These are phyloP conservation scores for Hoplodrina ambigua DNA, from an alignment of 2,888 invertebrate genomes.

Conservation along the genomic window DNA sequence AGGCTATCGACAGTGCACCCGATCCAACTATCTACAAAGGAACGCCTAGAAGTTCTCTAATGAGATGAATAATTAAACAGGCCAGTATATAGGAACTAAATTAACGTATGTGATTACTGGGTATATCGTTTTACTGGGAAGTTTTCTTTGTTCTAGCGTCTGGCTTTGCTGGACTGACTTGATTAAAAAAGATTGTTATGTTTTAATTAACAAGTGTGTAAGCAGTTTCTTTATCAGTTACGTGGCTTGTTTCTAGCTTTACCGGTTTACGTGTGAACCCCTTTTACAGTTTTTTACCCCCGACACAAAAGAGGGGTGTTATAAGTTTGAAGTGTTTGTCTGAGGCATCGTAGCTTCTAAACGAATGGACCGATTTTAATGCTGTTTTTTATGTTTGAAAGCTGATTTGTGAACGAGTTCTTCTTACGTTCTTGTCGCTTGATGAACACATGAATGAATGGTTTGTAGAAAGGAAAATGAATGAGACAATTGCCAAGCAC, in stretches of 20 bases:
- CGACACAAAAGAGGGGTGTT: too few species aligned
- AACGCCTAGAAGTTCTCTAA: conserved; percentile 85
- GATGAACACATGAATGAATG: too few species aligned
- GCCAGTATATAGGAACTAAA: conserved; percentile 67
- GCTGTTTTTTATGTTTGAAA: too few species aligned
- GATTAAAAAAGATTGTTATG: conserved; percentile 34
- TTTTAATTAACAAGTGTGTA: conserved; percentile 37
- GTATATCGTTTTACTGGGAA: conserved; percentile 42
- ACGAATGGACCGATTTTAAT: too few species aligned
- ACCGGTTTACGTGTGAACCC: background rate
- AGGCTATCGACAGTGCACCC: conserved; percentile 83
- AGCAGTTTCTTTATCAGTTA: conserved; percentile 28
- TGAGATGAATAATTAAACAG: conserved; percentile 89
- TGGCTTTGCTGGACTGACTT: conserved; percentile 4
- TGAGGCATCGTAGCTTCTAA: too few species aligned
- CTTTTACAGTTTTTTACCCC: background rate
- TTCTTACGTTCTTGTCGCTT: background rate
- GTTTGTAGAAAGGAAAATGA: too few species aligned
- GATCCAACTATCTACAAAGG: conserved; percentile 80
- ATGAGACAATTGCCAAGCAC: too few species aligned
- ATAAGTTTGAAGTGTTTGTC: too few species aligned
- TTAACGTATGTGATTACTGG: conserved; percentile 58
- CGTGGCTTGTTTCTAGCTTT: conserved; percentile 1
- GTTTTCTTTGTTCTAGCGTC: conserved; percentile 41
- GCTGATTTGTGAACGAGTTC: background rate